These are phyloP conservation scores for Zaprionus gabonicus DNA, from an alignment of 1,140 invertebrate genomes.

Conservation along the genomic window DNA sequence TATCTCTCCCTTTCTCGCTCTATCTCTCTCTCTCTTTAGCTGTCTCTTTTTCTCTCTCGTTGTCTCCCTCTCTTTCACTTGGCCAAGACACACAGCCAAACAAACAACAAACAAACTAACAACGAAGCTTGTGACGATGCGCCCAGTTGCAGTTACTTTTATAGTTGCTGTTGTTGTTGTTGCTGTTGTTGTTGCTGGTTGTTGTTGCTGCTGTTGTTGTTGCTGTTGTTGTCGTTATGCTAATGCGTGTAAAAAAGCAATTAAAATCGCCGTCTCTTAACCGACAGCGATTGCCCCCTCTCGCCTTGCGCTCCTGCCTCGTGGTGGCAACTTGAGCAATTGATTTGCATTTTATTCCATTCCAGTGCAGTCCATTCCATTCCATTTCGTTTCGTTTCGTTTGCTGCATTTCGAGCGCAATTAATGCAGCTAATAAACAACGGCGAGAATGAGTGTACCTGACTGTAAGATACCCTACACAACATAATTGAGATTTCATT, in stretches of 20 bases:
- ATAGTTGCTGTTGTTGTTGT: not conserved
- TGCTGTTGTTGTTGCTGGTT: not conserved
- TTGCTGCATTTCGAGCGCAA: slow-evolving; percentile 61
- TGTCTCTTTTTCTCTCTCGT: not conserved
- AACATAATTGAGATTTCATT: no score
- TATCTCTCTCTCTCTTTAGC: not conserved
- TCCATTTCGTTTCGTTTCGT: slow-evolving; percentile 29
- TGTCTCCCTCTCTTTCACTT: slow-evolving; percentile 18
- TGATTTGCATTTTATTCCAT: slow-evolving; percentile 71
- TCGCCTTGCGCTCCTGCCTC: not conserved
- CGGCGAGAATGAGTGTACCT: not conserved
- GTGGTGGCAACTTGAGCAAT: slow-evolving; percentile 40
- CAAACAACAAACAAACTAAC: slow-evolving; percentile 7
- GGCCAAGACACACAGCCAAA: slow-evolving; percentile 29
- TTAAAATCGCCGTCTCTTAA: slow-evolving; percentile 67
- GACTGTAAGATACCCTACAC: not conserved
- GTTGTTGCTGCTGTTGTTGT: slow-evolving; percentile 17
- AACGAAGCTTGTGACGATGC: slow-evolving; percentile 23
- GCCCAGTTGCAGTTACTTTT: slow-evolving; percentile 17
- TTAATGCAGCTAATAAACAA: slow-evolving; percentile 71
- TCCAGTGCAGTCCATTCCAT: slow-evolving; percentile 19
- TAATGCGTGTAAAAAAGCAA: slow-evolving; percentile 76
- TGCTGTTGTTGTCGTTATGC: slow-evolving; percentile 59
- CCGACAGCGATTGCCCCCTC: slow-evolving; percentile 22
- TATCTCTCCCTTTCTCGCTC: slow-evolving; percentile 9